Evolutionary conservation across 2,113 vertebrate genomes (phyloP).

Genomic region (Gobio gobio): DNA sequence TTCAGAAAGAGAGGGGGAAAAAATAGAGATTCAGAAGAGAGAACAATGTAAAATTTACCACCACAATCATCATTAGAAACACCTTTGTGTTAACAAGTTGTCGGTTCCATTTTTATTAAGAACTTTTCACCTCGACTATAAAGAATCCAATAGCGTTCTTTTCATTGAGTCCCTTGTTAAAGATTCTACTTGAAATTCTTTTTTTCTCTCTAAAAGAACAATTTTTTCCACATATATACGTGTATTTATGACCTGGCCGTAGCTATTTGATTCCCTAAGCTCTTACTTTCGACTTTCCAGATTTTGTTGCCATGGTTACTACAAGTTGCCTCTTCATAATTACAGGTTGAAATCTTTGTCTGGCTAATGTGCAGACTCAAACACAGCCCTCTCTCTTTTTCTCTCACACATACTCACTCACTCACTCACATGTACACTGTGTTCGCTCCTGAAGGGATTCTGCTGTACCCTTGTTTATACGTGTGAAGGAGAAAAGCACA

Average conservation of each 20-base stretch:
- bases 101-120: background rate
- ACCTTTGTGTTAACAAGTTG: no score
- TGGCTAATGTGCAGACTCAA: slow-evolving; percentile 38
- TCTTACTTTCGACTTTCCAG: slow-evolving; percentile 61
- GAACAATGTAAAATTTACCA: no score
- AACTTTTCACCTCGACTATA: background rate
- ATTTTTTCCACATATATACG: no score
- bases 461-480: slow-evolving; percentile 15
- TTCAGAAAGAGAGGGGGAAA: no score
- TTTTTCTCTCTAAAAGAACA: no score
- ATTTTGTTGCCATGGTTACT: slow-evolving; percentile 73
- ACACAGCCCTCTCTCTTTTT: slow-evolving; percentile 19
- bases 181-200: no score
- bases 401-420: slow-evolving; percentile 11
- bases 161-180: background rate
- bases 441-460: slow-evolving; percentile 12
- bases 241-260: slow-evolving; percentile 53
- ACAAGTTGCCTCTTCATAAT: slow-evolving; percentile 67
- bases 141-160: background rate
- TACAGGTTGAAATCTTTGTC: slow-evolving; percentile 70
- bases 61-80: no score
- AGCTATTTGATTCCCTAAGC: slow-evolving; percentile 50
- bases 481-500: slow-evolving; percentile 37
- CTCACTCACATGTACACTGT: background rate
- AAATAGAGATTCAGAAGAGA: no score